Evolutionary conservation across 2,888 invertebrate genomes (phyloP).

Genomic region (Falcaria lacertinaria): DNA sequence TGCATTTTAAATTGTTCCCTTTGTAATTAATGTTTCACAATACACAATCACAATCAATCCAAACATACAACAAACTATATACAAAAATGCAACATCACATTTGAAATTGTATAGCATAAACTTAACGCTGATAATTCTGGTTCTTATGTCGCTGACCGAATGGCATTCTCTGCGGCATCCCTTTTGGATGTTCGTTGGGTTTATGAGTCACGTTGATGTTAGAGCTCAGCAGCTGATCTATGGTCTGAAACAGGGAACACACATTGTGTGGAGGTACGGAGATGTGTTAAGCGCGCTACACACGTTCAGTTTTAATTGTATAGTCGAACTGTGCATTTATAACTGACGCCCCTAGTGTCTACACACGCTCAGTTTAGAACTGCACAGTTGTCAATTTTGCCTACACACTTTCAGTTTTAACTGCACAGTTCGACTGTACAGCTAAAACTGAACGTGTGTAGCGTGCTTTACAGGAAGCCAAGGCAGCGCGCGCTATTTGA

Average conservation of each 20-base stretch:
- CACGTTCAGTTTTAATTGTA: too few relatives aligned
- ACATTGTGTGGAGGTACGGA: too few relatives aligned
- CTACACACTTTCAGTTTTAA: too few relatives aligned
- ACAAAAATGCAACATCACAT: constrained; percentile 8
- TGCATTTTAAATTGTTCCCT: neutral
- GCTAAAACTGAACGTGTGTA: too few relatives aligned
- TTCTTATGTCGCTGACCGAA: constrained; percentile 34
- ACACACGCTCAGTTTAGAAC: too few relatives aligned
- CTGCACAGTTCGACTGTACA: too few relatives aligned
- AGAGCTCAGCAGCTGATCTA: constrained; percentile 46
- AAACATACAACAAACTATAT: constrained; percentile 8
- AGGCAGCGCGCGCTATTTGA: too few relatives aligned
- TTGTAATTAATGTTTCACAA: neutral
- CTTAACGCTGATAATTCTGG: constrained; percentile 14
- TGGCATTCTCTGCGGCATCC: constrained; percentile 33
- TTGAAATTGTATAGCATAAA: constrained; percentile 1
- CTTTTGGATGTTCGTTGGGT: constrained; percentile 13
- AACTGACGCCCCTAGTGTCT: too few relatives aligned
- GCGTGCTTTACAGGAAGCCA: too few relatives aligned
- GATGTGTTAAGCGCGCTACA: too few relatives aligned
- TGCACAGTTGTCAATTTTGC: too few relatives aligned
- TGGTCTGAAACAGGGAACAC: constrained; percentile 36
- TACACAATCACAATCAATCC: neutral
- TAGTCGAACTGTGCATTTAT: too few relatives aligned
- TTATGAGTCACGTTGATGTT: constrained; percentile 36